Percentiles rank a stretch among this genome's conserved stretches.
phyloP scores from a whole-genome alignment of 2,113 vertebrate species.

The Verasper variegatus region DNA sequence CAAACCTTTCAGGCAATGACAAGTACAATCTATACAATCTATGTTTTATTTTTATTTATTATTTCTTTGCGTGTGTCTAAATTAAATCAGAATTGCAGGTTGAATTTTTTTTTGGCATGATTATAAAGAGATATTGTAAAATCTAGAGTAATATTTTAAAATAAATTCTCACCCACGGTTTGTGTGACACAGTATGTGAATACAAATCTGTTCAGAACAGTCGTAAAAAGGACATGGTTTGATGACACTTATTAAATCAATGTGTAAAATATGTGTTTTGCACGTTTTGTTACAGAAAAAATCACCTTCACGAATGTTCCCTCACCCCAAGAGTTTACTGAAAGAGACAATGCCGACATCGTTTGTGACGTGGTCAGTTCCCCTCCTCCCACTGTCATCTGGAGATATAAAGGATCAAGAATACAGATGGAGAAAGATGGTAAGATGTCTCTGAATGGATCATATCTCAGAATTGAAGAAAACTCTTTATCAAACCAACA shows the following conservation, averaged over 20 bases:
- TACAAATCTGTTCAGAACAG: not conserved
- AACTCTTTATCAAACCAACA: not conserved
- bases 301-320: constrained; percentile 95
- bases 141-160: not conserved
- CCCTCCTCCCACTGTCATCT: constrained; percentile 91
- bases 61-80: no score
- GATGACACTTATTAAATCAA: not conserved
- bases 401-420: constrained; percentile 92
- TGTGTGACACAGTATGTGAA: no score
- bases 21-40: no score
- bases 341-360: constrained; percentile 92
- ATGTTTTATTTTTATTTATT: no score
- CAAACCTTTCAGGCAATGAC: no score
- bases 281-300: constrained; percentile 85
- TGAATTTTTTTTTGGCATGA: no score
- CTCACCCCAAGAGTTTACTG: constrained; percentile 94
- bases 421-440: constrained; percentile 95
- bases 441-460: constrained; percentile 71
- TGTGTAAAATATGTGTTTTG: constrained; percentile 10
- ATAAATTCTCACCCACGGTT: not conserved
- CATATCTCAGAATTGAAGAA: not conserved
- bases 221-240: not conserved
- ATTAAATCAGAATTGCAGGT: no score
- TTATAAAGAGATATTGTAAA: no score
- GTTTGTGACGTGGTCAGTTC: constrained; percentile 93